These are phyloP conservation scores for Cheilosia scutellata DNA, from an alignment of 2,888 invertebrate genomes.

Conservation along the genomic window DNA sequence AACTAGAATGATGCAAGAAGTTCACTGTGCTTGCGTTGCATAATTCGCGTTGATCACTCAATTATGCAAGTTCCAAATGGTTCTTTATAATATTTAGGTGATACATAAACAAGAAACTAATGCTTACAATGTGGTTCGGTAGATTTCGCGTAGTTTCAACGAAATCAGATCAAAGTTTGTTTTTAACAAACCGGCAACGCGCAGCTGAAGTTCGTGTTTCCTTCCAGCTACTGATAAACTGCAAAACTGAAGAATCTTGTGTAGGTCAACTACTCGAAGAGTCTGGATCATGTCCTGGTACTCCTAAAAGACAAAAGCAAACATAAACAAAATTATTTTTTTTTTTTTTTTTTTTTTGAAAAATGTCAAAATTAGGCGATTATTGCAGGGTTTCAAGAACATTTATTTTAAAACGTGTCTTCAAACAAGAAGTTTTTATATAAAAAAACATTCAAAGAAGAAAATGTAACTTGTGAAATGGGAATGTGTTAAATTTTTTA, in stretches of 20 bases:
- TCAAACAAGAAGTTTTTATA: too few species aligned
- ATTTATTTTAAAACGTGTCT: too few species aligned
- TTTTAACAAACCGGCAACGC: slow-evolving; percentile 89
- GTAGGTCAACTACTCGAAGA: slow-evolving; percentile 93
- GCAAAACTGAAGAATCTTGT: slow-evolving; percentile 91
- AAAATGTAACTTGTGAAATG: too few species aligned
- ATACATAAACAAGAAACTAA: slow-evolving; percentile 73
- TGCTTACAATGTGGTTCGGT: slow-evolving; percentile 82
- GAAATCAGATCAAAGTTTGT: slow-evolving; percentile 86
- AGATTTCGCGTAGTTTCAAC: slow-evolving; percentile 86
- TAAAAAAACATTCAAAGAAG: too few species aligned
- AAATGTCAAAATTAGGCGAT: background rate
- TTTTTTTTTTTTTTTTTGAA: background rate
- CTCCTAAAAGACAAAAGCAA: slow-evolving; percentile 78
- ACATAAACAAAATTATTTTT: background rate
- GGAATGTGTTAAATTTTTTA: too few species aligned
- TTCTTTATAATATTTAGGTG: background rate
- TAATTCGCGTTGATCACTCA: too few species aligned
- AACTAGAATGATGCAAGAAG: too few species aligned
- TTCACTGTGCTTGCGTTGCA: too few species aligned
- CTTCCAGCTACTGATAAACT: slow-evolving; percentile 92
- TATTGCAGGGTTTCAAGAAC: background rate
- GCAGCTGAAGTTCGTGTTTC: slow-evolving; percentile 91
- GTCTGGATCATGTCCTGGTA: slow-evolving; percentile 83
- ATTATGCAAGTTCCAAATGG: too few species aligned